phyloP scores from a whole-genome alignment of 2,797 vertebrate genomes.

The Sphenopsis melanotis region DNA sequence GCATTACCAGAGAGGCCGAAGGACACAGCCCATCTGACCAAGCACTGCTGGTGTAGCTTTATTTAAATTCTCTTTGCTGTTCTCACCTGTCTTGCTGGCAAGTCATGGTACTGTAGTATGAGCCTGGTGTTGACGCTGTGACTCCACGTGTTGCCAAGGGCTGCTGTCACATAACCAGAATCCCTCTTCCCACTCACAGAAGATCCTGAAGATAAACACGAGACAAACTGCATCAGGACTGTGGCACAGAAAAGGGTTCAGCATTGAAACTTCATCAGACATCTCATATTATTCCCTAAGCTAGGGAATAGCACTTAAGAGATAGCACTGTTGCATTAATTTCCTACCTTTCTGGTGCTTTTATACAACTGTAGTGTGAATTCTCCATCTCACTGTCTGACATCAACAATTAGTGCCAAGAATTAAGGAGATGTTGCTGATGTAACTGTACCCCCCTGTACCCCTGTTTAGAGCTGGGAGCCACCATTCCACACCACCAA shows the following conservation, averaged over 20 bases:
- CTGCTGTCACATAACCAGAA: conserved; percentile 76
- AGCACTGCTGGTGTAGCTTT: neutral
- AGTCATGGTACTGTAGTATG: conserved; percentile 76
- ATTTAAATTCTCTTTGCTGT: neutral
- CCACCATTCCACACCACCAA: neutral
- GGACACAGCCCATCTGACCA: neutral
- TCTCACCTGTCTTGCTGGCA: conserved; percentile 77
- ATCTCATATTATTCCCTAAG: neutral
- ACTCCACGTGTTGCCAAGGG: conserved; percentile 84
- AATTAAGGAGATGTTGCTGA: neutral
- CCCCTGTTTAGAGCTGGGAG: neutral
- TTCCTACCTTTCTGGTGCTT: neutral
- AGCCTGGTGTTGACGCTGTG: conserved; percentile 83
- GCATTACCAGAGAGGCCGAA: neutral
- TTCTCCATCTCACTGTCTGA: neutral
- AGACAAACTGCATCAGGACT: neutral
- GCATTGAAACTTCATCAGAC: neutral
- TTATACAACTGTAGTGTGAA: neutral
- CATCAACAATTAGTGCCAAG: neutral
- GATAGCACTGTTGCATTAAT: neutral
- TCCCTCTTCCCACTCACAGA: conserved; percentile 44
- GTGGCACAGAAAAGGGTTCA: neutral
- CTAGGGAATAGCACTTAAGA: neutral
- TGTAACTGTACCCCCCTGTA: neutral
- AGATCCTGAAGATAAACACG: conserved; percentile 54